Evolutionary conservation across 2,797 vertebrate species (phyloP).

Genomic region (Serranus cabrilla): DNA sequence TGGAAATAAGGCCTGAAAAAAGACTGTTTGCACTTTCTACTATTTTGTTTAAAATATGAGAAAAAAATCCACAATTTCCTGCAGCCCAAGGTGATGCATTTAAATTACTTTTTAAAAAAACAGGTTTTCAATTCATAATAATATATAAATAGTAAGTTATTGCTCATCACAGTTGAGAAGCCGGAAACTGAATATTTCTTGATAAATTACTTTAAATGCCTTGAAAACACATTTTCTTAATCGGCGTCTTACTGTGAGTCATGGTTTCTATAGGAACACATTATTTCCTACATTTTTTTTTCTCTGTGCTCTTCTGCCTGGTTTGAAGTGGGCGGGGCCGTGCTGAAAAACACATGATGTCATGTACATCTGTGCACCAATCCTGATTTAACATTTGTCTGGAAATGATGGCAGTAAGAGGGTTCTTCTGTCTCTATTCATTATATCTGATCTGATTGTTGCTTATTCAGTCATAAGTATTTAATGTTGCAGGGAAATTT

Average conservation of each 20-base stretch:
- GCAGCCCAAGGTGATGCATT: neutral
- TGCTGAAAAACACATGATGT: neutral
- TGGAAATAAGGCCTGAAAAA: neutral
- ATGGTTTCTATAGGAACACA: neutral
- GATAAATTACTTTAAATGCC: neutral
- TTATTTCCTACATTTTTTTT: neutral
- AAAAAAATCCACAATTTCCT: neutral
- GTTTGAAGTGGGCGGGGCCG: neutral
- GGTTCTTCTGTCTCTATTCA: neutral
- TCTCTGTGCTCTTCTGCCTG: neutral
- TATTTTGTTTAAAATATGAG: neutral
- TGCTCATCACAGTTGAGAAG: neutral
- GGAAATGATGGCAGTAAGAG: neutral
- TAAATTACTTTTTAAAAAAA: neutral
- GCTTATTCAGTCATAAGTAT: too few species aligned
- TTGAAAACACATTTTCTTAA: neutral
- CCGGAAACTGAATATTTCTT: neutral
- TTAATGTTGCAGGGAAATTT: too few species aligned
- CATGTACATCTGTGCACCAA: neutral
- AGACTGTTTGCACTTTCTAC: neutral
- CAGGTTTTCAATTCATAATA: neutral
- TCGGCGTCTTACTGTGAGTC: neutral
- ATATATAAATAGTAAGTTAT: neutral
- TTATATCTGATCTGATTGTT: constrained; percentile 4
- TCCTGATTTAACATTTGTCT: constrained; percentile 6